These are phyloP conservation scores for Lophius americanus DNA, from an alignment of 2,797 vertebrate species.

Conservation along the genomic window DNA sequence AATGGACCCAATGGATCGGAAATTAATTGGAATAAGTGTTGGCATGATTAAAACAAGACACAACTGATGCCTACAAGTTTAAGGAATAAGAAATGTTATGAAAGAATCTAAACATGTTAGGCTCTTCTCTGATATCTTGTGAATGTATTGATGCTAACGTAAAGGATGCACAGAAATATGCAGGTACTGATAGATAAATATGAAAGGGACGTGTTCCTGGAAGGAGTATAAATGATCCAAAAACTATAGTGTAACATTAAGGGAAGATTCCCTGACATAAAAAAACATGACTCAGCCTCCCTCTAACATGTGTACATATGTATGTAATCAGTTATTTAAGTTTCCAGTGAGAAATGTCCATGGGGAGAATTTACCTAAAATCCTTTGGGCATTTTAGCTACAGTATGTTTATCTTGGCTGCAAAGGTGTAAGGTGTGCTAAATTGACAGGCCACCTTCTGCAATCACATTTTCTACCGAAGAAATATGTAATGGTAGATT, in stretches of 20 bases:
- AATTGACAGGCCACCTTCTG: constrained; percentile 63
- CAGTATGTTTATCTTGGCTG: constrained; percentile 54
- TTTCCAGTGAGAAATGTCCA: constrained; percentile 23
- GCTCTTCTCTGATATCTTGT: no score
- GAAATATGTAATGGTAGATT: constrained; percentile 64
- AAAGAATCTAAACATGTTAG: no score
- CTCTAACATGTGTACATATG: constrained; percentile 7
- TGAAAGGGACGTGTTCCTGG: no score
- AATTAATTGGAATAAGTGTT: no score
- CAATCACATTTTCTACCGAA: constrained; percentile 57
- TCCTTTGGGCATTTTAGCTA: constrained; percentile 35
- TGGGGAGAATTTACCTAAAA: constrained; percentile 51
- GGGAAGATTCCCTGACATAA: constrained; percentile 21
- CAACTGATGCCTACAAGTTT: no score
- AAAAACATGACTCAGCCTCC: constrained; percentile 35
- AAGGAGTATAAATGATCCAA: no score
- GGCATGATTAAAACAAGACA: no score
- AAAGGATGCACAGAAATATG: no score
- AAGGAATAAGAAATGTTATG: no score
- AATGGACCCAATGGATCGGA: no score
- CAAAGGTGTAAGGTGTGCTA: constrained; percentile 47
- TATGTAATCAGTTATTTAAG: constrained; percentile 52
- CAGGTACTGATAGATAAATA: no score
- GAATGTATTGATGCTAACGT: no score
- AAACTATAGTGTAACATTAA: neutral